Percentiles rank a stretch among this genome's conserved stretches.
These are phyloP conservation scores for Dexiosoma caninum DNA, from an alignment of 2,888 invertebrate genomes.

Conservation along the genomic window DNA sequence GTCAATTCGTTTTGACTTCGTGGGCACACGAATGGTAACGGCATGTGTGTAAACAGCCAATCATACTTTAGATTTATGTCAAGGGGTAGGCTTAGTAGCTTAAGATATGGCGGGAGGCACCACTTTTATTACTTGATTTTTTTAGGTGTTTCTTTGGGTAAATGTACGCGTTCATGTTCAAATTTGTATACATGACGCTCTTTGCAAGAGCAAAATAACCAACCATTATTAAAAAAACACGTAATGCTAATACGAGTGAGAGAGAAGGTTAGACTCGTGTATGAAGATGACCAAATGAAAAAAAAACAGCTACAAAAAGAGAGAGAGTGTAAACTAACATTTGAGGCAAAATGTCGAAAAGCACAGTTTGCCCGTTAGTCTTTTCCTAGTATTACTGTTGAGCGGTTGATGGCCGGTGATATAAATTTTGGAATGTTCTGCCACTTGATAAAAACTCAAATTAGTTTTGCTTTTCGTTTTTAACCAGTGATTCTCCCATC, in stretches of 20 bases:
- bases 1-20: slow-evolving; percentile 44
- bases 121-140: slow-evolving; percentile 29
- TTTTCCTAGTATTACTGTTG: slow-evolving; percentile 53
- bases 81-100: slow-evolving; percentile 61
- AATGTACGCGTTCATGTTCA: background rate
- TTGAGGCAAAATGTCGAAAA: slow-evolving; percentile 44
- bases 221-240: slow-evolving; percentile 7
- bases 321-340: slow-evolving; percentile 51
- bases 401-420: slow-evolving; percentile 46
- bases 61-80: slow-evolving; percentile 52
- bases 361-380: slow-evolving; percentile 55
- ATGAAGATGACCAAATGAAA: slow-evolving; percentile 45
- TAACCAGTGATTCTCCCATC: slow-evolving; percentile 48
- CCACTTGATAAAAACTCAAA: slow-evolving; percentile 47
- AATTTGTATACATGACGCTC: slow-evolving; percentile 28
- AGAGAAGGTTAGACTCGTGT: slow-evolving; percentile 35
- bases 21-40: slow-evolving; percentile 31
- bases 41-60: slow-evolving; percentile 57
- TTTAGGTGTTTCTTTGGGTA: background rate
- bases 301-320: background rate
- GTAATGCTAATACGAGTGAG: slow-evolving; percentile 24
- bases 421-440: slow-evolving; percentile 1
- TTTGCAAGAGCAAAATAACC: slow-evolving; percentile 33
- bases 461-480: slow-evolving; percentile 22
- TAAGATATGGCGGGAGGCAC: slow-evolving; percentile 64